Evolutionary conservation across 2,888 invertebrate genomes (phyloP).

Genomic region (Ctenicera cuprea): DNA sequence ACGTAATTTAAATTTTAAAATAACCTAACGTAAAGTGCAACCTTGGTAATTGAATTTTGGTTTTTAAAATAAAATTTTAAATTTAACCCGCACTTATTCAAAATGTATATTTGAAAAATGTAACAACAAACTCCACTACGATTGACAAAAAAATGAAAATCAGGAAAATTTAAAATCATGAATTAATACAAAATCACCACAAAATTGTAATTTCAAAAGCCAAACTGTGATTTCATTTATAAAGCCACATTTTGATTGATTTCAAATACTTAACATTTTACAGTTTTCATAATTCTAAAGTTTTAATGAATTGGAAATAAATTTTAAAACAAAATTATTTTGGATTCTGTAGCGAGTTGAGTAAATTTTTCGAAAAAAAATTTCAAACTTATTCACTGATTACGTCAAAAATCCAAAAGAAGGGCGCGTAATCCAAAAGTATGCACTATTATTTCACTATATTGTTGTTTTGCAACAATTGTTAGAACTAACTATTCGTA

Average conservation of each 20-base stretch:
- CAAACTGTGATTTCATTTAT: too few species aligned
- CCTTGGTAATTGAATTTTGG: not conserved
- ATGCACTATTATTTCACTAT: conserved; percentile 35
- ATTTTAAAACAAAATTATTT: too few species aligned
- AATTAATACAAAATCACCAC: too few species aligned
- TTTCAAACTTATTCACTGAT: conserved; percentile 12
- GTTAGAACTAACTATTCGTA: conserved; percentile 22
- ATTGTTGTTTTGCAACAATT: conserved; percentile 24
- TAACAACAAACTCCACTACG: not conserved
- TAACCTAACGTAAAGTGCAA: conserved; percentile 1
- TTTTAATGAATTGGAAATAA: too few species aligned
- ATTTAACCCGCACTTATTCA: not conserved
- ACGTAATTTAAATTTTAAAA: not conserved
- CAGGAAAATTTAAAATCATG: too few species aligned
- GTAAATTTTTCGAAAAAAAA: not conserved
- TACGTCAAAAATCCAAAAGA: conserved; percentile 23
- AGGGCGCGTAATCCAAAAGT: conserved; percentile 42
- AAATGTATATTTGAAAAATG: not conserved
- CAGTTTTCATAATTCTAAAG: too few species aligned
- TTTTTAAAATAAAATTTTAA: conserved; percentile 10
- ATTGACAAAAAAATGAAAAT: too few species aligned
- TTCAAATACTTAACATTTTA: too few species aligned
- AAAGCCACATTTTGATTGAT: too few species aligned
- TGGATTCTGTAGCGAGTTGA: too few species aligned
- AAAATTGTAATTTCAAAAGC: too few species aligned